Base-by-base conservation (phyloP, 2,888 invertebrate species). In the Liodrosophila aerea region DNA sequence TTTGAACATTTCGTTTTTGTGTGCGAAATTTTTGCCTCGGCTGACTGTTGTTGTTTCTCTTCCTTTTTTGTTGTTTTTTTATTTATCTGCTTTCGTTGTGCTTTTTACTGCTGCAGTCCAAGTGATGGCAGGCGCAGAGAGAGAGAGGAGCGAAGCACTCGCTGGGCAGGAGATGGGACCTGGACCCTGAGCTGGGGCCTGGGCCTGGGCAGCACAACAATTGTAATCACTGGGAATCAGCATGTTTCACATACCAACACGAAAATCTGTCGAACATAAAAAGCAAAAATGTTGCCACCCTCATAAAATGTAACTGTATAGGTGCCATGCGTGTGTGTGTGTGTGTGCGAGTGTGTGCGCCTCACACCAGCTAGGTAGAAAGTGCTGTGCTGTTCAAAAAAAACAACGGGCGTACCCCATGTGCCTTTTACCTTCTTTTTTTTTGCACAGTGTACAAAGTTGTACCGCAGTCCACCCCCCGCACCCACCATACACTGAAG, bases 241-340 rank as follows among this genome's bases (percentile, higher is more conserved):
- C 81, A 82, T 81, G 81, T 81, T 81, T 84, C 81, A 81, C 82
- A 84, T 81, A 84, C 81, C 85, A 81, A 84, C 85, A 81, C 76
- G 82, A 84, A 84, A 81, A 81, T 81, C 81, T 81, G 81, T 81
- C 81, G 84, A 78, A 78, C 81, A 78, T 83, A 78, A 78, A 76
- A 78, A 76, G 66, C 73, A 78, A 78, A 78, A 78, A 78, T 82
- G 83, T 73, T 78, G 73, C 70, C 67, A 56, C 64, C 68, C 57
- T 64, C 76, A 82, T 82, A 82, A 76, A 78, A 78, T 68, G 70
- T 49, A 64, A 61, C 70, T 78, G 83, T 77, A 54, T 75, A 61
- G 75, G 75, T 70, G 69, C 68, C 58, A 44, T 22, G 54, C 41
- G 34, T 30, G 31, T 44, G 15, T 22, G 34, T 12, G 44, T 33